These are phyloP conservation scores for Cordilura impudica DNA, from an alignment of 2,888 invertebrate genomes.

Conservation along the genomic window DNA sequence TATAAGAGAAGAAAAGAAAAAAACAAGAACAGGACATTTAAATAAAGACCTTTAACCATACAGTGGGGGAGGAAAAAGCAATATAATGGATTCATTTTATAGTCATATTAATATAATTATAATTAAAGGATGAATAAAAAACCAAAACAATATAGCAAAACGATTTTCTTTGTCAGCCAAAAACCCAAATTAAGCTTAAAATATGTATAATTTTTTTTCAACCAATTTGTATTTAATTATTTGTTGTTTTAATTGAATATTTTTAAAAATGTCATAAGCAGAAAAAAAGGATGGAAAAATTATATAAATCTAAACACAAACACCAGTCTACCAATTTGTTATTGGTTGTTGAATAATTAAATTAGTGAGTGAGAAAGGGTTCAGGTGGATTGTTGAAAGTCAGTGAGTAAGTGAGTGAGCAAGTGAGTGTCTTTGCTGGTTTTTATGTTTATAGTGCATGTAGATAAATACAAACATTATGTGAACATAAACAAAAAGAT, in stretches of 20 bases:
- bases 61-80: background rate
- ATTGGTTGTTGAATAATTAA: constrained; percentile 29
- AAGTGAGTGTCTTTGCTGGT: constrained; percentile 1
- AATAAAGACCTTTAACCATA: constrained; percentile 37
- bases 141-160: constrained; percentile 40
- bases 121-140: background rate
- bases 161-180: constrained; percentile 51
- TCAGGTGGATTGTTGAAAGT: background rate
- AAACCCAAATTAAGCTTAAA: constrained; percentile 46
- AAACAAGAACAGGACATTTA: constrained; percentile 46
- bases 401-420: background rate
- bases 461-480: constrained; percentile 3
- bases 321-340: constrained; percentile 38
- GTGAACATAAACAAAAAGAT: constrained; percentile 9
- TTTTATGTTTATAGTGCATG: constrained; percentile 17
- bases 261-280: constrained; percentile 38
- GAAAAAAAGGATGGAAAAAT: constrained; percentile 10
- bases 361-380: background rate
- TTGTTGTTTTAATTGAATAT: background rate
- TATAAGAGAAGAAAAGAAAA: constrained; percentile 34
- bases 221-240: constrained; percentile 1
- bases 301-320: constrained; percentile 33
- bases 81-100: background rate
- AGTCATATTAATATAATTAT: background rate
- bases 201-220: constrained; percentile 1